Conservation (phyloP, 2,888 invertebrate genomes). For the Athripsodes cinereus region DNA sequence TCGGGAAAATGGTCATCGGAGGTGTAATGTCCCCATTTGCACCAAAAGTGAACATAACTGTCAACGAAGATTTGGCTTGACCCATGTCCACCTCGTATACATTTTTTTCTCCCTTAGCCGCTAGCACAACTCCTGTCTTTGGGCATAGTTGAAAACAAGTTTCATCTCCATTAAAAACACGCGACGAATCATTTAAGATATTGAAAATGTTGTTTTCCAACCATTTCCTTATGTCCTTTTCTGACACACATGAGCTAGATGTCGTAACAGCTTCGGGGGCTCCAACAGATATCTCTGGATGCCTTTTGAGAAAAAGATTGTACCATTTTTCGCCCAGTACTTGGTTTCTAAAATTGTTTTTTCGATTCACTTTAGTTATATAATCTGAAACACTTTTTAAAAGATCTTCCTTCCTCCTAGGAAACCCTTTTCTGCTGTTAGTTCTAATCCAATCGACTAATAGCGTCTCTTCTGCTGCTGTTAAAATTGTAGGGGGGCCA, state of each 20-base stretch:
- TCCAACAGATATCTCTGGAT: neutral
- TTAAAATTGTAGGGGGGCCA: neutral
- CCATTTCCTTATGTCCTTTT: constrained; percentile 1
- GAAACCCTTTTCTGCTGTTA: neutral
- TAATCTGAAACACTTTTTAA: neutral
- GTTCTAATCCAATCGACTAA: neutral
- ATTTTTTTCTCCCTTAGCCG: neutral
- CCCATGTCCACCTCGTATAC: neutral
- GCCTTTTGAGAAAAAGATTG: neutral
- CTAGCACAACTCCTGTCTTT: constrained; percentile 1
- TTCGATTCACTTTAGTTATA: neutral
- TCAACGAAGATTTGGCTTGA: neutral
- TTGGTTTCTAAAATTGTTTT: neutral
- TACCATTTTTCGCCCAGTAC: neutral
- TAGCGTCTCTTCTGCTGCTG: neutral
- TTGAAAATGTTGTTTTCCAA: neutral
- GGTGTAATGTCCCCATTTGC: constrained; percentile 1
- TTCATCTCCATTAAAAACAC: neutral
- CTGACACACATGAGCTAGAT: neutral
- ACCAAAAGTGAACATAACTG: neutral
- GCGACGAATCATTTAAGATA: neutral
- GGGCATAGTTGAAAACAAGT: constrained; percentile 1
- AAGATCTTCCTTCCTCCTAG: neutral
- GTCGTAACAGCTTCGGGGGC: neutral
- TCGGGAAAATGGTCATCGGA: neutral